Conservation (phyloP, 2,797 vertebrate genomes). For the Furcifer pardalis region DNA sequence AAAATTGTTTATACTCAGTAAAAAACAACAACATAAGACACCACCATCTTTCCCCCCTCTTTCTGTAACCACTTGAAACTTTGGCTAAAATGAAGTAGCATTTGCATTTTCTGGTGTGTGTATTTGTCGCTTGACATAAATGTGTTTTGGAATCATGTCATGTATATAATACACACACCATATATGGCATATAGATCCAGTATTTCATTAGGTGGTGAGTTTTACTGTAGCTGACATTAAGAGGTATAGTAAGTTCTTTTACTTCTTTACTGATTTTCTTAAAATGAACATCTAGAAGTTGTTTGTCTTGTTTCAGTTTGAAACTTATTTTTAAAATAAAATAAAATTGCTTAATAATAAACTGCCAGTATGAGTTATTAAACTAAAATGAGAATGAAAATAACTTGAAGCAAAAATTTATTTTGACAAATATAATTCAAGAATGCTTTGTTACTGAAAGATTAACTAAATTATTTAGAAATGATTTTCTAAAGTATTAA, state of each 20-base stretch:
- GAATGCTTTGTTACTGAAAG: conserved; percentile 45
- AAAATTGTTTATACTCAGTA: neutral
- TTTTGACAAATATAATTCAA: conserved; percentile 52
- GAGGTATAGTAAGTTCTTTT: neutral
- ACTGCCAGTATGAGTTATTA: conserved; percentile 40
- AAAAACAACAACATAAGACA: neutral
- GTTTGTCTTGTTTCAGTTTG: neutral
- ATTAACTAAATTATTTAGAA: conserved; percentile 39
- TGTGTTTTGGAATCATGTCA: neutral
- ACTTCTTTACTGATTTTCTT: neutral
- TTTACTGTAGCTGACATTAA: neutral
- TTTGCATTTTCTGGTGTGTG: neutral
- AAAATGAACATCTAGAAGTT: neutral
- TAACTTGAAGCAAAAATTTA: neutral
- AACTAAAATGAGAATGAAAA: conserved; percentile 45
- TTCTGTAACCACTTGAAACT: neutral
- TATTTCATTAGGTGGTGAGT: neutral
- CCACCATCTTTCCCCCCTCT: neutral
- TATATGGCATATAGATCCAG: neutral
- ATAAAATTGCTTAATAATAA: neutral
- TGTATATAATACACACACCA: neutral
- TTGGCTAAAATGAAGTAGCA: neutral
- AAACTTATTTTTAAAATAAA: neutral
- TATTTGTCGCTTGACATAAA: neutral
- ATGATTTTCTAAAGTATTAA: conserved; percentile 60